Evolutionary conservation across 2,888 invertebrate species (phyloP).

Genomic region (Cantharis flavilabris): DNA sequence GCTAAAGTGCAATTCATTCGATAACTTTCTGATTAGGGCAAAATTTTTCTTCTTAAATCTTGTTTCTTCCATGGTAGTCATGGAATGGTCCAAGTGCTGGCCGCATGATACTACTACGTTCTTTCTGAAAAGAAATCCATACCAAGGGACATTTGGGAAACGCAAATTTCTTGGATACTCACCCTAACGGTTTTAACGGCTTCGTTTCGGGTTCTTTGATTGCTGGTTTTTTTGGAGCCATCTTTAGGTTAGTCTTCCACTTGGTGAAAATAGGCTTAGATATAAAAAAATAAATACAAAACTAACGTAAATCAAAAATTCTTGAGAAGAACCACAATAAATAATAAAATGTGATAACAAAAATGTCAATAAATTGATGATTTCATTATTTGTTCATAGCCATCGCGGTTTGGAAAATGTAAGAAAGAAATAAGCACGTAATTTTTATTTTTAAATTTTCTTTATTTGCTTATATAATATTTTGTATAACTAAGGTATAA

Average conservation of each 20-base stretch:
- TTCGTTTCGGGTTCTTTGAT: not conserved
- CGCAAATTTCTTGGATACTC: not conserved
- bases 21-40: conserved; percentile 60
- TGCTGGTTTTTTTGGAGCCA: not conserved
- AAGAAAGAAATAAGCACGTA: too few species aligned
- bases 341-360: not conserved
- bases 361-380: not conserved
- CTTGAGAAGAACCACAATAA: not conserved
- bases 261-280: too few species aligned
- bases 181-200: not conserved
- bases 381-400: not conserved
- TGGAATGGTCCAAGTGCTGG: conserved; percentile 58
- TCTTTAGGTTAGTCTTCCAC: not conserved
- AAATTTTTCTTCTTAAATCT: conserved; percentile 66
- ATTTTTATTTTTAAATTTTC: not conserved
- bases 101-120: conserved; percentile 26
- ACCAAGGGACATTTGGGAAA: not conserved
- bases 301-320: not conserved
- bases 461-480: not conserved
- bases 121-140: not conserved
- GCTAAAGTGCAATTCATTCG: conserved; percentile 63
- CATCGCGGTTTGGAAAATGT: not conserved
- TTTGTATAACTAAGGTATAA: not conserved
- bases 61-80: conserved; percentile 70
- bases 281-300: not conserved